Conservation (phyloP, 1,140 invertebrate genomes). For the Drosophila arizonae region DNA sequence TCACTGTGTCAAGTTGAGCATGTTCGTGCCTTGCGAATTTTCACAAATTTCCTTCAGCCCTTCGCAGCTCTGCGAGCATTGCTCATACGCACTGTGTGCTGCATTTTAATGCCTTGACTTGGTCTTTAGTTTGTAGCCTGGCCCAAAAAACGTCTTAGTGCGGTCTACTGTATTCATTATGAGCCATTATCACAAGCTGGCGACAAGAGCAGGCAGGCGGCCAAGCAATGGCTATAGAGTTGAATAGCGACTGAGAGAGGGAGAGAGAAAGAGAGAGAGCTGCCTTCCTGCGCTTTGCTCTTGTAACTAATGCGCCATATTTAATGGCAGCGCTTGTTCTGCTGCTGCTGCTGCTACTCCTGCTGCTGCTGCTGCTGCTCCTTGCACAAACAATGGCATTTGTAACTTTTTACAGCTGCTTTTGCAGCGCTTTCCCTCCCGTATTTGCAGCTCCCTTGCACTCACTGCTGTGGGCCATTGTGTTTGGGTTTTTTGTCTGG, state of each 20-base stretch:
- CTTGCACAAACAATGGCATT: conserved; percentile 61
- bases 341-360: conserved; percentile 15
- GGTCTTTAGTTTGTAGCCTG: conserved; percentile 31
- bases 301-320: conserved; percentile 74
- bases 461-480: conserved; percentile 22
- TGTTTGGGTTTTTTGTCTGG: conserved; percentile 49
- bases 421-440: conserved; percentile 18
- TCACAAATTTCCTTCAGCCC: not conserved
- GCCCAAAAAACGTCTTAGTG: conserved; percentile 58
- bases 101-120: conserved; percentile 41
- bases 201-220: conserved; percentile 56
- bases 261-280: conserved; percentile 19
- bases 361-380: conserved; percentile 21
- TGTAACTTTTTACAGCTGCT: conserved; percentile 69
- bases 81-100: conserved; percentile 46
- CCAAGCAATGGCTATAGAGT: not conserved
- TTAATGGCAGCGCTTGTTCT: conserved; percentile 52
- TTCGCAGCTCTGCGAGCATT: conserved; percentile 17
- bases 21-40: conserved; percentile 10
- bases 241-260: conserved; percentile 17
- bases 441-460: too few species aligned
- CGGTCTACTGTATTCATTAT: conserved; percentile 74
- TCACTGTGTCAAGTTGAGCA: not conserved
- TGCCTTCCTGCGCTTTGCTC: conserved; percentile 57
- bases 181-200: conserved; percentile 79